These are phyloP conservation scores for Pachypeltis micranthus DNA, from an alignment of 1,140 invertebrate genomes.

Conservation along the genomic window DNA sequence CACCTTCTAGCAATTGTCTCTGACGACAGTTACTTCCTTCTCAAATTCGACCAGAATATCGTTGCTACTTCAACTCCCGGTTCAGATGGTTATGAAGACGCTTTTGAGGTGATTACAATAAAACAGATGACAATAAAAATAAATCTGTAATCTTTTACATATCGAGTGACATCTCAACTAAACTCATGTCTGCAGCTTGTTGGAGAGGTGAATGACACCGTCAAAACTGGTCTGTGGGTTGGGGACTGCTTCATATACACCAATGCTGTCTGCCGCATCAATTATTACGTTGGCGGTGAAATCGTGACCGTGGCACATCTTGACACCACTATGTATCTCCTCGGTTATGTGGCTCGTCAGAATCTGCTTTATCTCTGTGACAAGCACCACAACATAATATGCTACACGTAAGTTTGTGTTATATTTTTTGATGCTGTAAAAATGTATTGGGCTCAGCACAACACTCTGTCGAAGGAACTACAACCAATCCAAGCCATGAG, in stretches of 20 bases:
- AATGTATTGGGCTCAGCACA: too few species aligned
- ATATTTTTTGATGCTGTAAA: too few species aligned
- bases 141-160: not conserved
- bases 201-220: slow-evolving; percentile 79
- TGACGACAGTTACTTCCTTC: slow-evolving; percentile 91
- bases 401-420: slow-evolving; percentile 40
- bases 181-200: slow-evolving; percentile 47
- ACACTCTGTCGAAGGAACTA: too few species aligned
- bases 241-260: slow-evolving; percentile 99
- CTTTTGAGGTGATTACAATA: slow-evolving; percentile 68
- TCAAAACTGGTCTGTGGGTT: slow-evolving; percentile 96
- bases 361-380: slow-evolving; percentile 94
- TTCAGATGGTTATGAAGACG: slow-evolving; percentile 93
- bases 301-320: slow-evolving; percentile 96
- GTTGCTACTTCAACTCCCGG: slow-evolving; percentile 49
- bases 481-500: too few species aligned
- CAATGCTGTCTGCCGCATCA: slow-evolving; percentile 91
- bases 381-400: slow-evolving; percentile 94
- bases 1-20: slow-evolving; percentile 88
- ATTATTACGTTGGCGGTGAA: slow-evolving; percentile 98
- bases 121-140: not conserved
- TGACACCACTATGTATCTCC: slow-evolving; percentile 74
- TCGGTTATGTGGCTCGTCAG: slow-evolving; percentile 95
- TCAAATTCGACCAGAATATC: slow-evolving; percentile 72
- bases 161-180: not conserved